Evolutionary conservation across 1,140 invertebrate genomes (phyloP).

Genomic region (Luehdorfia chinensis): DNA sequence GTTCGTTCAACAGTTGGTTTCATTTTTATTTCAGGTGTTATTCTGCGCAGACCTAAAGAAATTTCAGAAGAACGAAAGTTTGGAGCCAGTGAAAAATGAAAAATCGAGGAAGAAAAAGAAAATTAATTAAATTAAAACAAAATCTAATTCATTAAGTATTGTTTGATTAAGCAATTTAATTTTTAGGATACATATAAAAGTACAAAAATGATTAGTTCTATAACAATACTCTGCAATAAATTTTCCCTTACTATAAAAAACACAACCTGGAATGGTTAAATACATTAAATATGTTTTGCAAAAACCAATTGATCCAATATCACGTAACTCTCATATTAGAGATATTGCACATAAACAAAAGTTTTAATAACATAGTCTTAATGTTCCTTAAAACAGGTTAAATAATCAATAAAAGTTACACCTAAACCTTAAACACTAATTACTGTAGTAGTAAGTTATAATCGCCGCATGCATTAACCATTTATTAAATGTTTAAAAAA

Average conservation of each 20-base stretch:
- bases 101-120: constrained; percentile 58
- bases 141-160: constrained; percentile 12
- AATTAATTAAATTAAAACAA: constrained; percentile 22
- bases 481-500: no score
- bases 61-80: constrained; percentile 73
- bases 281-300: constrained; percentile 42
- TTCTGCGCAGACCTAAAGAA: constrained; percentile 87
- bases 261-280: constrained; percentile 56
- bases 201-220: constrained; percentile 23
- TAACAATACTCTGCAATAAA: constrained; percentile 9
- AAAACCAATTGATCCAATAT: constrained; percentile 33
- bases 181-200: constrained; percentile 19
- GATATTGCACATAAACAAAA: constrained; percentile 11
- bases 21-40: constrained; percentile 79
- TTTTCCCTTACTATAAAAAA: constrained; percentile 18
- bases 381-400: no score
- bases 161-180: constrained; percentile 4
- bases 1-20: no score
- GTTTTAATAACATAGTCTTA: no score
- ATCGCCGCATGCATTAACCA: no score
- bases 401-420: no score
- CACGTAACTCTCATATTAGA: constrained; percentile 20
- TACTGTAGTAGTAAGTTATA: no score
- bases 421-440: no score
- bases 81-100: constrained; percentile 22